A percentile compares a stretch with the other conserved stretches of the same genome.
phyloP scores from a whole-genome alignment of 2,888 invertebrate species.

The Tigriopus californicus region DNA sequence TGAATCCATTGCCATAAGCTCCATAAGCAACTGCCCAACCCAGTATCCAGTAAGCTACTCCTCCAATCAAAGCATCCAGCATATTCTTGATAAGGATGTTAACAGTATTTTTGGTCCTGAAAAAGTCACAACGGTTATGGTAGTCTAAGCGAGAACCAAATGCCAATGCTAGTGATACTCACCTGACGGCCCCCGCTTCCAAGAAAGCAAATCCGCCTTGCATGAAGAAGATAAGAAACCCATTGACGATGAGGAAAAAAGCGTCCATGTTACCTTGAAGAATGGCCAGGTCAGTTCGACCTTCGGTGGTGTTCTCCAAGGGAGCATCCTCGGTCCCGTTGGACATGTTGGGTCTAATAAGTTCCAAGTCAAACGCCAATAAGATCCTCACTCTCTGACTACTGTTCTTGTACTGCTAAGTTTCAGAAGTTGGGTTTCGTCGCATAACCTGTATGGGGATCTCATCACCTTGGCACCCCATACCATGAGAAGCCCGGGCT shows the following conservation, averaged over 20 bases:
- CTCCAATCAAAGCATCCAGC: conserved; percentile 24
- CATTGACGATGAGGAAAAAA: conserved; percentile 25
- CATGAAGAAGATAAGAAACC: conserved; percentile 25
- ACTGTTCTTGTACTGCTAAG: too few relatives aligned
- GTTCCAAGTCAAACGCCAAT: too few relatives aligned
- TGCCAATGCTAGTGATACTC: not conserved
- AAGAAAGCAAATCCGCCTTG: conserved; percentile 35
- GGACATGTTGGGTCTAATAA: too few relatives aligned
- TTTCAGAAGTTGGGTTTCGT: too few relatives aligned
- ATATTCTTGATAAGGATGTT: conserved; percentile 34
- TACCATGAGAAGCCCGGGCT: too few relatives aligned
- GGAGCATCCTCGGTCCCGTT: too few relatives aligned
- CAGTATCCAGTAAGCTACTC: conserved; percentile 30
- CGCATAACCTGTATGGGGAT: too few relatives aligned
- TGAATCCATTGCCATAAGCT: conserved; percentile 25
- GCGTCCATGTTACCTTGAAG: conserved; percentile 23
- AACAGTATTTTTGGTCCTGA: conserved; percentile 30
- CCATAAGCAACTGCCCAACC: conserved; percentile 33
- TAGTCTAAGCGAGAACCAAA: not conserved
- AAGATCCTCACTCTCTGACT: too few relatives aligned
- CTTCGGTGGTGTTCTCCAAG: too few relatives aligned
- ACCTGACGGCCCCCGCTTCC: conserved; percentile 31
- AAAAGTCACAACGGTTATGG: not conserved
- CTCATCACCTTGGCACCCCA: too few relatives aligned
- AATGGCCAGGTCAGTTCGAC: not conserved